Base-by-base conservation (phyloP, 2,888 invertebrate species). In the Sphaerophoria rueppellii region DNA sequence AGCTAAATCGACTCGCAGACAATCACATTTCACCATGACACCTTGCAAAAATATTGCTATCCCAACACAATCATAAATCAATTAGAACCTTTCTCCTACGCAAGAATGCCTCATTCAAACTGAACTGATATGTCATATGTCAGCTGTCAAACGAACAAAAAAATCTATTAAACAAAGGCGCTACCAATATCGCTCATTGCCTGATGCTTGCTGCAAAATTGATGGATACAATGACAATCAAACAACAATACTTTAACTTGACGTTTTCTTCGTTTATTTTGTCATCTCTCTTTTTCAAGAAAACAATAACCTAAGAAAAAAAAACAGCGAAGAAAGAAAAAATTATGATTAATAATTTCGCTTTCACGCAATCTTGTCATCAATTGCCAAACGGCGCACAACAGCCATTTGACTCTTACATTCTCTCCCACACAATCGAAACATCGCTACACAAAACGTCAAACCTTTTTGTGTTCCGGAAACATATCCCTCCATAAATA, bases 351-450 rank as follows among this genome's bases (percentile, higher is more conserved):
- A 82, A 82, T 82, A 82, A 82, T 82, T 82, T 69, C 69, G 73
- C 82, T 82, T 82, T 82, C 69, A 82, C 73, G 74, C 78, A 82
- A 78, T 82, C 78, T 78, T 82, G 82, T 78, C 82, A 78, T 82
- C 78, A 82, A 82, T 82, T 82, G 73, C 77, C 78, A 78, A 74
- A 78, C 78, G 78, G 58, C 2, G 24, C 63, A 82, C 82, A 82
- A 76, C 63, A 63, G 48, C 67, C 78, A 60, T 79, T 79, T 79
- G 78, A 79, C 78, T 79, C 73, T 35, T 73, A 63, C 57, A n/a
- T 7, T 24, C 32, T 12, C n/a, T 1, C n/a, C 32, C 5, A 55
- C 11, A 7, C 12, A 46, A 43, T 34, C 14, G 48, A 34, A 48
- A 63, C 63, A 63, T 63, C 48, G 14, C 48, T 73, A 73, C 37